phyloP scores from a whole-genome alignment of 2,797 vertebrate genomes.

The Gouania willdenowi region DNA sequence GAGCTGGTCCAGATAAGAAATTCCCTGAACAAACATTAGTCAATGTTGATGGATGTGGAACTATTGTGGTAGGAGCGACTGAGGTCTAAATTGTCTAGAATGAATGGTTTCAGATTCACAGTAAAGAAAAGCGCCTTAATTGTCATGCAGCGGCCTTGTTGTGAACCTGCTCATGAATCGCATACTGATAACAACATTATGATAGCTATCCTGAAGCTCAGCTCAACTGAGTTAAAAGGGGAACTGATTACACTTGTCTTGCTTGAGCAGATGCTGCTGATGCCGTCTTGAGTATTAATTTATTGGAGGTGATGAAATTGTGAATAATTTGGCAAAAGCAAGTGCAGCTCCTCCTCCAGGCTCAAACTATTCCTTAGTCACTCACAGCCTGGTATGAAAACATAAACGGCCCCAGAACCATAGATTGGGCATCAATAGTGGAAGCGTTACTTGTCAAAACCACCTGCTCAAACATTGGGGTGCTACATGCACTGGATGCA shows the following conservation, averaged over 20 bases:
- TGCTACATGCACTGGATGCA: slow-evolving; percentile 5
- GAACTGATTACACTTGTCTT: slow-evolving; percentile 33
- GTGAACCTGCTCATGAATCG: slow-evolving; percentile 19
- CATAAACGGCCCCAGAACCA: slow-evolving; percentile 55
- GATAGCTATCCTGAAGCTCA: slow-evolving; percentile 30
- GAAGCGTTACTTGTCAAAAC: no score
- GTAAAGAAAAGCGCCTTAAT: slow-evolving; percentile 1
- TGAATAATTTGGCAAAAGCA: slow-evolving; percentile 39
- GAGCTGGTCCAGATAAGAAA: slow-evolving; percentile 65
- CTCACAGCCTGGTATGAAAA: slow-evolving; percentile 24
- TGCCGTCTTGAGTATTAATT: slow-evolving; percentile 49
- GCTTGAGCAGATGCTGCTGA: slow-evolving; percentile 47
- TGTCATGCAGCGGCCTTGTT: slow-evolving; percentile 5
- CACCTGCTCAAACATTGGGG: slow-evolving; percentile 11
- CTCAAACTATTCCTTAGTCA: slow-evolving; percentile 34
- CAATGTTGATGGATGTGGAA: slow-evolving; percentile 71
- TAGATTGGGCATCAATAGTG: slow-evolving; percentile 40
- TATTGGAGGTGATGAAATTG: slow-evolving; percentile 55
- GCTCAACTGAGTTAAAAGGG: slow-evolving; percentile 15
- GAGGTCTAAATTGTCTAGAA: slow-evolving; percentile 19
- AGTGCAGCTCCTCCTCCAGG: slow-evolving; percentile 21
- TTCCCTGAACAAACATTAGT: slow-evolving; percentile 72
- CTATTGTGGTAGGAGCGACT: slow-evolving; percentile 36
- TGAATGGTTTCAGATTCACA: slow-evolving; percentile 17
- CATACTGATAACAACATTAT: slow-evolving; percentile 8